Base-by-base conservation (phyloP, 2,888 invertebrate species). In the Amblyjoppa proteus region DNA sequence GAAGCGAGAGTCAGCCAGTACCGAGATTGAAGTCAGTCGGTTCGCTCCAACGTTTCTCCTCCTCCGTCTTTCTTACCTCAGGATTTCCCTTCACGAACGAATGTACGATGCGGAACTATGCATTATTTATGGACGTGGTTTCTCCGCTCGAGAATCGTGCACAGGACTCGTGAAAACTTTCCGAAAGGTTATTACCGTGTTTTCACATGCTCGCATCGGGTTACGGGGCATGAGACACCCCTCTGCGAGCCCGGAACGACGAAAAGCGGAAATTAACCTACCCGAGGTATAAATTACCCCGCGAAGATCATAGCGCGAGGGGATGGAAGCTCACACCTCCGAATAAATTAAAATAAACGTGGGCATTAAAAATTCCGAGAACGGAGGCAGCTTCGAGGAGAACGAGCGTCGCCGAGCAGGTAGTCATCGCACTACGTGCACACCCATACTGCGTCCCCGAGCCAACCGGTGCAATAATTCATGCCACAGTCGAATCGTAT, bases 71-170 rank as follows among this genome's bases (percentile, higher is more conserved):
- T 38, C 41, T n/a, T 45, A 73, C 34, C 68, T 20, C 61, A 20
- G 3, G 56, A 31, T 31, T 34, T 31, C 28, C 74, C 74, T 45
- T 61, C 51, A 16, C 58, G 74, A 13, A 74, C 38, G 41, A 20
- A 61, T 45, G 31, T 45, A 66, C 81, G 74, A 75, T 74, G 86
- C 83, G 74, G 77, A 86, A 83, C 79, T 51, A 69, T 81, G 81
- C 51, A 84, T 86, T 84, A 86, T 86, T 86, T 84, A 84, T 84
- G 78, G 61, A 81, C 81, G 75, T 81, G 74, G 66, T 74, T 70
- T 75, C 70, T 68, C 77, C 66, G 45, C 25, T 31, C 49, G 64
- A 64, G 70, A 58, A 61, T 61, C 49, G 49, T 34, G 61, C 28
- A 49, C 31, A 11, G 58, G 56, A n/a, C 13, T 9, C 13, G 66